Evolutionary conservation across 2,113 vertebrate species (phyloP).

Genomic region (Penelope pileata): DNA sequence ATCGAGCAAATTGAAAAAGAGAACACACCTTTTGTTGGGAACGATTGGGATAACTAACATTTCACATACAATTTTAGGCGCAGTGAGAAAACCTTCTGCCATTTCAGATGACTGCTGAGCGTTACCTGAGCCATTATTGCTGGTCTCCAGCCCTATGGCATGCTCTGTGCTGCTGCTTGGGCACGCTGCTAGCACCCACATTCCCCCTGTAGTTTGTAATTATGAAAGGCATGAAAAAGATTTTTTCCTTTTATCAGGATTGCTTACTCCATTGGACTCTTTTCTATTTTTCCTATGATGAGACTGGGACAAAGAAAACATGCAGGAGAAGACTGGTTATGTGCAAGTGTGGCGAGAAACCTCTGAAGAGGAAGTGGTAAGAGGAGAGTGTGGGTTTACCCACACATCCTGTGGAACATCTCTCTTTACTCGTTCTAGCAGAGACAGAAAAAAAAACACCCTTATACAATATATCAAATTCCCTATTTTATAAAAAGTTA

Average conservation of each 20-base stretch:
- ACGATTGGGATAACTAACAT: neutral
- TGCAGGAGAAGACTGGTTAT: neutral
- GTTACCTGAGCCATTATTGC: neutral
- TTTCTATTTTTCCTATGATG: neutral
- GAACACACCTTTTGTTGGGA: neutral
- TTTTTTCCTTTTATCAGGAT: neutral
- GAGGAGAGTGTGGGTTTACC: neutral
- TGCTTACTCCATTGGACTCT: neutral
- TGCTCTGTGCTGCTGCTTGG: neutral
- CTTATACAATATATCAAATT: neutral
- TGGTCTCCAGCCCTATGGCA: neutral
- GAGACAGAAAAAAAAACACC: neutral
- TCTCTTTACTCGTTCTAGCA: neutral
- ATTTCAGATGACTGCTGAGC: neutral
- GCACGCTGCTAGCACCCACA: neutral
- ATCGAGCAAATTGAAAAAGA: neutral
- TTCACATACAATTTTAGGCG: neutral
- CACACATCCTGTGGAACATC: neutral
- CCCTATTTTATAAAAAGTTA: neutral
- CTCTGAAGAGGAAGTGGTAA: neutral
- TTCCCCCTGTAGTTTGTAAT: no score
- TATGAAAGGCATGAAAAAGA: neutral
- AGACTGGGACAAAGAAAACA: neutral
- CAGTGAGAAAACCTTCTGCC: neutral
- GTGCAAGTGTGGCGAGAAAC: neutral